A percentile compares a stretch with the other conserved stretches of the same genome.
phyloP scores from a whole-genome alignment of 2,797 vertebrate species.

The Apogon hyalosoma region DNA sequence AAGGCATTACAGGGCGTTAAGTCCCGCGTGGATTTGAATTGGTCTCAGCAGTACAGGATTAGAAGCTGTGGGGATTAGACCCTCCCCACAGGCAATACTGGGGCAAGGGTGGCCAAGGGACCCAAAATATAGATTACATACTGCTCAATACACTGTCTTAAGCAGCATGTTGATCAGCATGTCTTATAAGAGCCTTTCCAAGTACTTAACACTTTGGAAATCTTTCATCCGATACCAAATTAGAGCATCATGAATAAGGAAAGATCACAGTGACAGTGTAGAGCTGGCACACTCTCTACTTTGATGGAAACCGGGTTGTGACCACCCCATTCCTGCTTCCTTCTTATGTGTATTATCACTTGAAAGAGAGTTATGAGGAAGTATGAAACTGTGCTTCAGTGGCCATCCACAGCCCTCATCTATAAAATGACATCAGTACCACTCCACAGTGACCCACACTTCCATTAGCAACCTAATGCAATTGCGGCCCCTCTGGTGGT shows the following conservation, averaged over 20 bases:
- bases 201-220: background rate
- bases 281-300: background rate
- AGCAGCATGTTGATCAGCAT: slow-evolving; percentile 8
- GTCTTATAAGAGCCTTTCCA: background rate
- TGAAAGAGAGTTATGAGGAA: slow-evolving; percentile 5
- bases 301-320: background rate
- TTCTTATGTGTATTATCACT: background rate
- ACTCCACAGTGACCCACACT: slow-evolving; percentile 47
- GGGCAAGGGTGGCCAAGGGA: slow-evolving; percentile 47
- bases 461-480: slow-evolving; percentile 71
- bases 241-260: no score
- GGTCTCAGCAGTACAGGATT: slow-evolving; percentile 87
- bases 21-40: slow-evolving; percentile 83
- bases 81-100: slow-evolving; percentile 74
- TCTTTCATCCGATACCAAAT: no score
- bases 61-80: slow-evolving; percentile 88
- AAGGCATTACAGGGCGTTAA: slow-evolving; percentile 86
- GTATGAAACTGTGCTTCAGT: slow-evolving; percentile 6
- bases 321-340: background rate
- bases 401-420: slow-evolving; percentile 7
- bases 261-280: background rate
- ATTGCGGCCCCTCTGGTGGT: slow-evolving; percentile 48
- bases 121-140: slow-evolving; percentile 56
- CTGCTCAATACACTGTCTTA: slow-evolving; percentile 19
- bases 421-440: slow-evolving; percentile 23